Conservation (phyloP, 2,113 vertebrate genomes). For the Camelus bactrianus region DNA sequence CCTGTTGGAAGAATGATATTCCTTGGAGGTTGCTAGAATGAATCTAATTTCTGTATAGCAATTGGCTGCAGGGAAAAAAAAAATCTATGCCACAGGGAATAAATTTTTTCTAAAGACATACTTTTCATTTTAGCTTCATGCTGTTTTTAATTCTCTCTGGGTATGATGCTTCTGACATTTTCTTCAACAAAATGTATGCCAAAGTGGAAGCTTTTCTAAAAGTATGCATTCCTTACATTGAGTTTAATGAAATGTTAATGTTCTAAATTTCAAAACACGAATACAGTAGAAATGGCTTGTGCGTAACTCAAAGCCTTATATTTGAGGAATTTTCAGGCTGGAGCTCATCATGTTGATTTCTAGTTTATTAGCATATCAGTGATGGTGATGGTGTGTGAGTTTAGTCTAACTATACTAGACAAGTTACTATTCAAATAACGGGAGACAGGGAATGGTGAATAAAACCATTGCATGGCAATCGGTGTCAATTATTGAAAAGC, state of each 20-base stretch:
- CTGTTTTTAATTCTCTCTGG: conserved; percentile 39
- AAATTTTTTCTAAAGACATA: conserved; percentile 46
- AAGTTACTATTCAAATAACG: conserved; percentile 1
- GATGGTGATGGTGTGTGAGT: neutral
- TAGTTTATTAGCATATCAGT: neutral
- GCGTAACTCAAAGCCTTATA: neutral
- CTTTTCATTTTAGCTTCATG: conserved; percentile 35
- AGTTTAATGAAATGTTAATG: conserved; percentile 27
- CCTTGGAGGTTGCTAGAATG: neutral
- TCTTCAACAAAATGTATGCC: neutral
- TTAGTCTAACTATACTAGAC: neutral
- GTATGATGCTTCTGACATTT: neutral
- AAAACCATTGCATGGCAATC: neutral
- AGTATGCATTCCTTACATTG: neutral
- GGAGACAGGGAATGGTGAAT: neutral
- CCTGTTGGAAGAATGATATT: neutral
- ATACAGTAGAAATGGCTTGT: neutral
- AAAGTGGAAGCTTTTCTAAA: neutral
- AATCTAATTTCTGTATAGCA: neutral
- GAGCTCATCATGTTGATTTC: neutral
- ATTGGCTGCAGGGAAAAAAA: neutral
- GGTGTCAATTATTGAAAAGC: neutral
- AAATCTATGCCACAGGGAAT: neutral
- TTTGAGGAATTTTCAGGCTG: neutral
- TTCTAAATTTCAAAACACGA: conserved; percentile 34